Base-by-base conservation (phyloP, 64 coral and sea anemone species). In the Anthopleura sola region DNA sequence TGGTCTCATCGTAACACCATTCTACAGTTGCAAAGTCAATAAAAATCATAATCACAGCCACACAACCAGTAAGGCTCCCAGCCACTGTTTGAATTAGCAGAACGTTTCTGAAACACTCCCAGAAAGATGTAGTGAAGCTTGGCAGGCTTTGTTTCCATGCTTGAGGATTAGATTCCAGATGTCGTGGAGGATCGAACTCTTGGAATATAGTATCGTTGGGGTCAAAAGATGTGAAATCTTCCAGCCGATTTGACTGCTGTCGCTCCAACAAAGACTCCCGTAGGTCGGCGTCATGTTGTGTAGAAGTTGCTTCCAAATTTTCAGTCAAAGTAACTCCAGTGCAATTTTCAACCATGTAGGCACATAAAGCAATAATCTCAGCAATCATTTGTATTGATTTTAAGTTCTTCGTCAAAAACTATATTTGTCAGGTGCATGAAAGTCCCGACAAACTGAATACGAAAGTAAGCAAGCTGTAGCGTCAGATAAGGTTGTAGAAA, bases 211-310 rank as follows among this genome's bases (percentile, higher is more conserved):
- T 51, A 55, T 94, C 92, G 54, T 53, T 60, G 37, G 46, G 28
- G 53, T 94, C 85, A 64, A 90, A 94, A 48, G 39, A 60, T 75
- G 60, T 94, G 54, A 94, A 94, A 31, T 90, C 92, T 3, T 78
- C 23, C 6, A 78, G 31, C 17, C 1, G 37, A 32, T 39, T 76
- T 11, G 37, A 76, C 6, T 76, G 23, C 29, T 16, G 8, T 13
- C 6, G 1, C 1, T 76, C 29, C 31, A 76, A 36, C 15, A 76
- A 76, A 37, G 74, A 19, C 31, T 76, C 74, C 12, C 21, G 58
- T 26, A 62, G 5, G 2, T 62, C 23, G 20, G 58, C 5, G 19
- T 21, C 34, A 11, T 3, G 69, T 3, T 12, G 24, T 37, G 10
- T 11, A 76, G n/a, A 31, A 17, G 9, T 1, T 0, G 1, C 37